A percentile compares a stretch with the other conserved stretches of the same genome.
These are phyloP conservation scores for Epirrita christyi DNA, from an alignment of 2,888 invertebrate genomes.

Conservation along the genomic window DNA sequence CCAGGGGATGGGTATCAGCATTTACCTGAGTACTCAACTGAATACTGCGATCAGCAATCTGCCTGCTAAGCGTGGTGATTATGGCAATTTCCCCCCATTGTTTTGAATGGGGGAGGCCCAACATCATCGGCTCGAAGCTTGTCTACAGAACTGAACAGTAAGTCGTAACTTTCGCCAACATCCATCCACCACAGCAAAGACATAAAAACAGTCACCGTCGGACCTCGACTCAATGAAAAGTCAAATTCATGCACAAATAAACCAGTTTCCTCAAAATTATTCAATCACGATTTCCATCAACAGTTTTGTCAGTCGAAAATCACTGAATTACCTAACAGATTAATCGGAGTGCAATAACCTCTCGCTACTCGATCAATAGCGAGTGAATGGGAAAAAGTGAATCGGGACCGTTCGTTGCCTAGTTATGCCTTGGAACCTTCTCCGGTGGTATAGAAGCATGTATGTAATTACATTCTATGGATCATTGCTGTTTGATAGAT, in stretches of 20 bases:
- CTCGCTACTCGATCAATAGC: constrained; percentile 33
- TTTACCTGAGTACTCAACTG: no score
- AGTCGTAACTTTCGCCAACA: neutral
- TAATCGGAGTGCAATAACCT: constrained; percentile 31
- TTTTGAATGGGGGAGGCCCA: no score
- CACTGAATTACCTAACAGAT: constrained; percentile 35
- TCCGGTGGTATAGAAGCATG: no score
- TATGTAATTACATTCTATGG: no score
- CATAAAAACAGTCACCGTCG: neutral
- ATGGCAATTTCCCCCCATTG: no score
- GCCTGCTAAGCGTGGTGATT: no score
- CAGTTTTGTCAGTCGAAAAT: constrained; percentile 35
- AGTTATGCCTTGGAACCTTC: neutral
- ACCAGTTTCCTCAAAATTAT: constrained; percentile 22
- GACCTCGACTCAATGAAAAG: neutral
- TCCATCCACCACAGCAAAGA: neutral
- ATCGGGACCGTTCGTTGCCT: constrained; percentile 18
- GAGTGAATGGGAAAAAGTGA: constrained; percentile 28
- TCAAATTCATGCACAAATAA: constrained; percentile 10
- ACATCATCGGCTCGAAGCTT: neutral
- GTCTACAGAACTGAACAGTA: neutral
- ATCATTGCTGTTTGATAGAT: no score
- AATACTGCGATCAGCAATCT: no score
- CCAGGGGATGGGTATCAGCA: no score
- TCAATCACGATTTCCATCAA: constrained; percentile 31